Conservation (phyloP, 2,888 invertebrate species). For the Artemia sp. region DNA sequence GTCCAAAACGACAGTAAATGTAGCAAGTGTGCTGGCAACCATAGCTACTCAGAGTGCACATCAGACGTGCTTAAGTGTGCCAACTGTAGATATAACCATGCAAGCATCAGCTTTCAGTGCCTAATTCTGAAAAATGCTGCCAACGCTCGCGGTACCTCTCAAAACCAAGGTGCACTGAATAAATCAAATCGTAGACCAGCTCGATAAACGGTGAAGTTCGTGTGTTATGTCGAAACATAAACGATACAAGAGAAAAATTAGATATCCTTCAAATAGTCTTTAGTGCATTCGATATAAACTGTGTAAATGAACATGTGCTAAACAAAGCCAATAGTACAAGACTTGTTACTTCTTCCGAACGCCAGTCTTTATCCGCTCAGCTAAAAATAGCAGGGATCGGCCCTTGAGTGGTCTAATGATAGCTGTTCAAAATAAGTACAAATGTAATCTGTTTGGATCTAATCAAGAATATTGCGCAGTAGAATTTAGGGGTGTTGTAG, state of each 20-base stretch:
- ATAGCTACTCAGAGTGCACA: constrained; percentile 8
- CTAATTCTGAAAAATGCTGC: not conserved
- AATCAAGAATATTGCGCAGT: not conserved
- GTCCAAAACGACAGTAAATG: not conserved
- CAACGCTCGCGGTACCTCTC: not conserved
- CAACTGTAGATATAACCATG: not conserved
- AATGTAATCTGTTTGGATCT: not conserved
- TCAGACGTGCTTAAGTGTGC: not conserved
- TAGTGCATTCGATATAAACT: not conserved
- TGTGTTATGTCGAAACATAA: not conserved
- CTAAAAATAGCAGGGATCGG: not conserved
- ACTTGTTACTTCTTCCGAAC: not conserved
- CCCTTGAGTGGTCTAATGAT: not conserved
- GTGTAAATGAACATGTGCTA: not conserved
- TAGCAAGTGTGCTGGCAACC: not conserved
- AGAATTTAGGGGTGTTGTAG: not conserved
- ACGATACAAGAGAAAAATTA: not conserved
- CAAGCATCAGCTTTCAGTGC: not conserved
- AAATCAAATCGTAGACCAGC: not conserved
- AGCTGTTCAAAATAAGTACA: not conserved
- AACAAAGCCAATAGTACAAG: not conserved
- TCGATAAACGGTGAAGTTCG: constrained; percentile 8
- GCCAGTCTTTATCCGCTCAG: not conserved
- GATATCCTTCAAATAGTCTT: not conserved
- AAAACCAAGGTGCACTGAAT: not conserved